Evolutionary conservation across 2,888 invertebrate genomes (phyloP), one percentile per base, ranked within the genome.

Genomic region (Papilio elwesi): DNA sequence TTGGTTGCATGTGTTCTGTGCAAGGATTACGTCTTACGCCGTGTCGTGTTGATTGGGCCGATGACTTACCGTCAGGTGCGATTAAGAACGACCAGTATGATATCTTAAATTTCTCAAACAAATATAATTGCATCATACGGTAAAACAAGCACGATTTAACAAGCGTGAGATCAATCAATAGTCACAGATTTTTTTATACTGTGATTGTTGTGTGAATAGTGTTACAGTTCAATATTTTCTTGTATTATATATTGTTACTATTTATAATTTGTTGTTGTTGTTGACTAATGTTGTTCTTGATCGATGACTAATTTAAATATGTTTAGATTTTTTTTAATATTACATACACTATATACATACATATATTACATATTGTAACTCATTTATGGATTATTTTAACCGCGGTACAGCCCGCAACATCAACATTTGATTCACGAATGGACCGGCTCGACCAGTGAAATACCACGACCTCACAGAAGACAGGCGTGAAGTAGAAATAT

Each of bases 51-150:
- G 83, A 85, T 83, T 81, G 81, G 82, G 12, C 59, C 83, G 87
- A 84, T 82, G 86, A 84, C 81, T 84, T 81, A 77, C 77, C 76
- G 85, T 83, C 87, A 80, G 76, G 77, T 76, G 75, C 78, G 78
- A 87, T 87, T 87, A 83, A 80, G 83, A 80, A 79, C 81, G 76
- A 76, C 73, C 74, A 73, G 76, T 81, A 76, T 82, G 82, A 85
- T 83, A 78, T 75, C 76, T 78, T 78, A 79, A 80, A 83, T 87
- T 86, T 83, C 83, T 83, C 78, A 84, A 84, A 83, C 79, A 83
- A 78, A 79, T 77, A 74, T 81, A 83, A 83, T 87, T 87, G 79
- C 85, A 76, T 81, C 83, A 87, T 74, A 77, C 76, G 73, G 69
- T 75, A 68, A 77, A 76, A 76, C 74, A 67, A 76, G 80, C 81